Base-by-base conservation (phyloP, 2,113 vertebrate genomes). In the Pteruthius melanotis region DNA sequence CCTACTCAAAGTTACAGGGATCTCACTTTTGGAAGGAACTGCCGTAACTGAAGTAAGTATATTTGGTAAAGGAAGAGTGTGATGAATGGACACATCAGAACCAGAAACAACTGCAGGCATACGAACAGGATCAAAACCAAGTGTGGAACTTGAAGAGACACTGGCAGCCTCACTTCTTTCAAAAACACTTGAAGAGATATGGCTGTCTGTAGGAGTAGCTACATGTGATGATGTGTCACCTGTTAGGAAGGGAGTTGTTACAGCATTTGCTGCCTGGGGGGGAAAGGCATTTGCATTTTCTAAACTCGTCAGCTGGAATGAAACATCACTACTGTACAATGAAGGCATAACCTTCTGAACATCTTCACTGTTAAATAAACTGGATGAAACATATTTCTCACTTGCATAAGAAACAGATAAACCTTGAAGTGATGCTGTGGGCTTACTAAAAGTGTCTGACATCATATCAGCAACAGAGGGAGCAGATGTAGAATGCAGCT, bases 21-120 rank as follows among this genome's bases (percentile, higher is more conserved):
- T 96, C 89, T 96, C 94, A 93, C 66, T 94, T 93, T 53, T 91
- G 86, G 98, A 91, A 94, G 96, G 83, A 95, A 96, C 72, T 93
- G 97, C 96, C 81, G 96, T 96, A 98, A 98, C 86, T 97, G 98
- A 98, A 98, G 98, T 56, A 93, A 83, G 96, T 37, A 64, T 85
- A 93, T 95, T 92, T 96, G 96, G 90, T 94, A 97, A 92, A 95
- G 96, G 87, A 96, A 97, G 61, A 90, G 94, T 92, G 78, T 53
- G 92, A 82, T 84, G 94, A 95, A 95, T 7, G 54, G 96, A 66
- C 61, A 89, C 21, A 21, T 94, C 89, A 60, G 95, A 94, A 93
- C 93, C 90, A 86, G 96, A 97, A 94, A 95, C 83, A 95, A 87
- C 56, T 37, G 96, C 84, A 95, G 97, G 95, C 69, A 95, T 52